phyloP scores from a whole-genome alignment of 2,888 invertebrate genomes.

The Parnassius orleans region DNA sequence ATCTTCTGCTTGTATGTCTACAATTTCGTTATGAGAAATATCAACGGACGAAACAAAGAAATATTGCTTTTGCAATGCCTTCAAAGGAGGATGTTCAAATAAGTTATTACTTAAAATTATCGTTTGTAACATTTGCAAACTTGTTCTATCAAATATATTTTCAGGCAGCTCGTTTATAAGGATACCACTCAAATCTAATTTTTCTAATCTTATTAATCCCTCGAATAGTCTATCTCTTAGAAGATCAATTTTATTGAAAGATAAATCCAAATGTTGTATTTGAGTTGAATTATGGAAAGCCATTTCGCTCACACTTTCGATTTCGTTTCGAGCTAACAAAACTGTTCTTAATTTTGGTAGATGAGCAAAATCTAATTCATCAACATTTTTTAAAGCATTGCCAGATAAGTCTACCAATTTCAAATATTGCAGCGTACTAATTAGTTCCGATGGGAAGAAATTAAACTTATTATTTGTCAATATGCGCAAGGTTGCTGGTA shows the following conservation, averaged over 20 bases:
- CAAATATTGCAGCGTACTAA: slow-evolving; percentile 88
- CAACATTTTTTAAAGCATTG: slow-evolving; percentile 88
- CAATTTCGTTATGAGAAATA: slow-evolving; percentile 88
- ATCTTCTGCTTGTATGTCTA: slow-evolving; percentile 90
- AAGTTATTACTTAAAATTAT: slow-evolving; percentile 88
- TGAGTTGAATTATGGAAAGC: slow-evolving; percentile 96
- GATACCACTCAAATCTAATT: slow-evolving; percentile 88
- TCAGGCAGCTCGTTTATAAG: slow-evolving; percentile 88
- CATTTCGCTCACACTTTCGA: slow-evolving; percentile 92
- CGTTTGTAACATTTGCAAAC: slow-evolving; percentile 90
- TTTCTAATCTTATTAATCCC: slow-evolving; percentile 88
- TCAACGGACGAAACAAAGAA: slow-evolving; percentile 90
- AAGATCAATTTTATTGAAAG: slow-evolving; percentile 87
- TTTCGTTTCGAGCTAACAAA: slow-evolving; percentile 87
- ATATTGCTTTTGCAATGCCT: slow-evolving; percentile 90
- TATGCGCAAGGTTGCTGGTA: too few species aligned
- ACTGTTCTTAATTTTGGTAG: slow-evolving; percentile 87
- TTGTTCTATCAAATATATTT: slow-evolving; percentile 89
- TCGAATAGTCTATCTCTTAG: slow-evolving; percentile 91
- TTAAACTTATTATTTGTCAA: slow-evolving; percentile 89
- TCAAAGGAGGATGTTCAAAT: slow-evolving; percentile 89
- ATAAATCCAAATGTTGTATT: slow-evolving; percentile 88
- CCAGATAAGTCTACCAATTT: slow-evolving; percentile 88
- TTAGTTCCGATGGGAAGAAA: slow-evolving; percentile 92
- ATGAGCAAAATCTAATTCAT: slow-evolving; percentile 92